Percentiles rank a stretch among this genome's conserved stretches.
phyloP scores from a whole-genome alignment of 2,113 vertebrate species.

The Macrotus californicus region DNA sequence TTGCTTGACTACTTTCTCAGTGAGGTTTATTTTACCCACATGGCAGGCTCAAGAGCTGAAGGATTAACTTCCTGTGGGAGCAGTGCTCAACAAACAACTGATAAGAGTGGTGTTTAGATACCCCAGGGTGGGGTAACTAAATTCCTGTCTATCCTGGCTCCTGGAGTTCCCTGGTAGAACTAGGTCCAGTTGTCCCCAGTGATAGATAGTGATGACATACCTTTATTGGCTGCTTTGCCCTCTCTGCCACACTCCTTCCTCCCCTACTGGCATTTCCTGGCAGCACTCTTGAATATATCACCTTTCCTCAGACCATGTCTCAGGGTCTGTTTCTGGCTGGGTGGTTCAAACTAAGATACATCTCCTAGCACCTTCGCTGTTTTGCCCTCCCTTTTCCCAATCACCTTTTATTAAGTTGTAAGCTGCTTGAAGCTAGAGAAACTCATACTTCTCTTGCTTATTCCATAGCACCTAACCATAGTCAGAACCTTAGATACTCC shows the following conservation, averaged over 20 bases:
- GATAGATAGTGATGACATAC: neutral
- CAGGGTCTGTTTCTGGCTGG: neutral
- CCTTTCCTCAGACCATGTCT: neutral
- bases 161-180: neutral
- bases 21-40: neutral
- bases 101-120: neutral
- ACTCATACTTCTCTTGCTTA: neutral
- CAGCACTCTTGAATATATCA: too few relatives aligned
- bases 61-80: neutral
- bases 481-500: neutral
- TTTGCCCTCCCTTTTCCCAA: too few relatives aligned
- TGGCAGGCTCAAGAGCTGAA: neutral
- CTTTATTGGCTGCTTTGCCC: neutral
- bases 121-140: neutral
- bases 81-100: neutral
- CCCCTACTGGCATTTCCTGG: neutral
- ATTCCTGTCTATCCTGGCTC: neutral
- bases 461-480: neutral
- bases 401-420: neutral
- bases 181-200: neutral
- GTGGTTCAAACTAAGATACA: neutral
- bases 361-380: neutral
- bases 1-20: neutral
- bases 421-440: neutral
- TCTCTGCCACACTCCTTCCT: too few relatives aligned